Percentiles rank a stretch among this genome's conserved stretches.
Conservation (phyloP, 2,797 vertebrate species). For the Cryptoprocta ferox region DNA sequence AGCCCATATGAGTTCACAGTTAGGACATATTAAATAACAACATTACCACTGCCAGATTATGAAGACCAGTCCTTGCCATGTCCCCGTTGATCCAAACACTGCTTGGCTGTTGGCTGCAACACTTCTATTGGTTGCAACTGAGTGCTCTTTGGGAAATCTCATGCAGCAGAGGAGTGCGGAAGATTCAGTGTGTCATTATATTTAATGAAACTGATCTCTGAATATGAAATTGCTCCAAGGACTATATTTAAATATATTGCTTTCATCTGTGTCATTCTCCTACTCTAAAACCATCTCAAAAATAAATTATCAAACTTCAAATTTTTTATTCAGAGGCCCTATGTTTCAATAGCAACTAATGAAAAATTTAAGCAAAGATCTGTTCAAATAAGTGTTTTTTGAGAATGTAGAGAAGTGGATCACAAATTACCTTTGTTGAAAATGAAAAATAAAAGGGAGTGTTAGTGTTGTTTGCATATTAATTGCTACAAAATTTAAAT, state of each 20-base stretch:
- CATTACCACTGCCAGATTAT: neutral
- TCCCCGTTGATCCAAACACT: neutral
- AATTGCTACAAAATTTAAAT: conserved; percentile 9
- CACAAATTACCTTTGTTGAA: neutral
- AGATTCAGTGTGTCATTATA: neutral
- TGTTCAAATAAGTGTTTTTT: neutral
- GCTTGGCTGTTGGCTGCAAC: neutral
- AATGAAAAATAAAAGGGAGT: conserved; percentile 21
- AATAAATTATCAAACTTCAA: conserved; percentile 36
- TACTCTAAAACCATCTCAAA: conserved; percentile 37
- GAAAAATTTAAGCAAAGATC: conserved; percentile 22
- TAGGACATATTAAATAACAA: neutral
- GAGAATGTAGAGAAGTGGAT: neutral
- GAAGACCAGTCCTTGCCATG: neutral
- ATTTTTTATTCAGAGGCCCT: conserved; percentile 20
- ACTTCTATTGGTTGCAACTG: neutral
- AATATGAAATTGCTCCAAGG: conserved; percentile 41
- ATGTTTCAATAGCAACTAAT: conserved; percentile 9
- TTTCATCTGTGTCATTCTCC: conserved; percentile 44
- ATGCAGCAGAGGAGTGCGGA: neutral
- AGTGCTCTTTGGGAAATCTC: conserved; percentile 35
- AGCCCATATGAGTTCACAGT: neutral
- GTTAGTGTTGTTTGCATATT: neutral
- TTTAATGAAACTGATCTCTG: conserved; percentile 47
- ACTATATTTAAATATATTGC: conserved; percentile 16